These are phyloP conservation scores for Spilosoma lubricipeda DNA, from an alignment of 2,888 invertebrate species.

Conservation along the genomic window DNA sequence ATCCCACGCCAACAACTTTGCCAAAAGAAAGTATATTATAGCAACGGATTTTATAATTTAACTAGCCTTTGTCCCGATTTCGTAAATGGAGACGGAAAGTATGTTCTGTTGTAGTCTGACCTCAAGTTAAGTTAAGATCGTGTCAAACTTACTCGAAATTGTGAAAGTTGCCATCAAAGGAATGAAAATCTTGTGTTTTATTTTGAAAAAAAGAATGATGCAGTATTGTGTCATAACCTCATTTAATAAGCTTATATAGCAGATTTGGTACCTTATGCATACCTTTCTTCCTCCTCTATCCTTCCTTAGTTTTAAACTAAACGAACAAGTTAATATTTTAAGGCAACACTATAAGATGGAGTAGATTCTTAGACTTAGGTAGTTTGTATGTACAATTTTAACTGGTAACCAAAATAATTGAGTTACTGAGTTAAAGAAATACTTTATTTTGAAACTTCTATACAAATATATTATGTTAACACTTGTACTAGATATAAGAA, in stretches of 20 bases:
- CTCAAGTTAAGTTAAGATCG: background rate
- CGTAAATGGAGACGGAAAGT: constrained; percentile 10
- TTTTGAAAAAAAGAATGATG: background rate
- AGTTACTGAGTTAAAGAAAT: too few relatives aligned
- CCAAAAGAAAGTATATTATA: constrained; percentile 62
- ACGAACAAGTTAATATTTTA: too few relatives aligned
- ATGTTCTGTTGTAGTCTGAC: background rate
- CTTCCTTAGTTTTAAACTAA: too few relatives aligned
- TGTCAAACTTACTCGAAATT: constrained; percentile 6
- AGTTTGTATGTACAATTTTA: too few relatives aligned
- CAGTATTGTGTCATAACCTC: background rate
- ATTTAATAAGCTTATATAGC: background rate
- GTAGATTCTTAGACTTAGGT: too few relatives aligned
- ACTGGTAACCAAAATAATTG: too few relatives aligned
- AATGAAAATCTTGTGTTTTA: background rate
- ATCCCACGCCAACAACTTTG: constrained; percentile 55
- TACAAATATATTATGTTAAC: background rate
- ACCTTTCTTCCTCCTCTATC: too few relatives aligned
- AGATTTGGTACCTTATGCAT: too few relatives aligned
- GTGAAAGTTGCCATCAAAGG: background rate
- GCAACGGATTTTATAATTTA: constrained; percentile 37
- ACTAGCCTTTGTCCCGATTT: constrained; percentile 41
- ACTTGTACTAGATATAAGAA: background rate
- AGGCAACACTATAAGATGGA: too few relatives aligned
- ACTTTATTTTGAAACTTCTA: too few relatives aligned